Evolutionary conservation across 2,113 vertebrate species (phyloP).

Genomic region (Gulo gulo): DNA sequence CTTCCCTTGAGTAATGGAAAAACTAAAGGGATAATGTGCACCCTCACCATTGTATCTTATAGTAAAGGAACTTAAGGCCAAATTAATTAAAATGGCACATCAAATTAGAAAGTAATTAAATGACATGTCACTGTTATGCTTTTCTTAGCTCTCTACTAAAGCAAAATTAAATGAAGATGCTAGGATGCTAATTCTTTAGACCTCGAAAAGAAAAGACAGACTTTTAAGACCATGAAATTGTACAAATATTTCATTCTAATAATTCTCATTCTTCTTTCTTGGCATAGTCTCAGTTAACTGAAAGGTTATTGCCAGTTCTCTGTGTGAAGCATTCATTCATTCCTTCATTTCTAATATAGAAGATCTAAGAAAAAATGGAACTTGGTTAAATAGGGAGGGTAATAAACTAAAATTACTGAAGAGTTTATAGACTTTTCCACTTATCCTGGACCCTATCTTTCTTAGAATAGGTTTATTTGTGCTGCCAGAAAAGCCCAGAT

Average conservation of each 20-base stretch:
- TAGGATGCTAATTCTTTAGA: slow-evolving; percentile 45
- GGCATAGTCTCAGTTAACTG: not conserved
- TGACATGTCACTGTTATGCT: slow-evolving; percentile 24
- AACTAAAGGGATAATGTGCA: not conserved
- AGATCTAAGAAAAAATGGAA: not conserved
- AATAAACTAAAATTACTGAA: not conserved
- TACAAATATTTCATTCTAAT: slow-evolving; percentile 18
- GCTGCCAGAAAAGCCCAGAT: not conserved
- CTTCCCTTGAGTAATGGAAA: not conserved
- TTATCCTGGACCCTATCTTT: not conserved
- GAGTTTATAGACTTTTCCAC: not conserved
- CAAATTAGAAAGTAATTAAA: slow-evolving; percentile 59
- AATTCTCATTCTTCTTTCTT: slow-evolving; percentile 28
- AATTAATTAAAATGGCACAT: slow-evolving; percentile 68
- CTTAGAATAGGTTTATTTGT: not conserved
- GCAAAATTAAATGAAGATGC: slow-evolving; percentile 53
- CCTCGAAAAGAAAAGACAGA: not conserved
- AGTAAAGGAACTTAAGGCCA: slow-evolving; percentile 22
- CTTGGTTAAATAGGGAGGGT: not conserved
- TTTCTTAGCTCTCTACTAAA: not conserved
- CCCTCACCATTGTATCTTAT: not conserved
- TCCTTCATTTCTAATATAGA: not conserved
- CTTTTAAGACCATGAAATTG: not conserved
- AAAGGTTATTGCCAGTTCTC: not conserved
- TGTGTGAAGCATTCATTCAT: not conserved